These are phyloP conservation scores for Tipula lateralis DNA, from an alignment of 2,888 invertebrate genomes.

Conservation along the genomic window DNA sequence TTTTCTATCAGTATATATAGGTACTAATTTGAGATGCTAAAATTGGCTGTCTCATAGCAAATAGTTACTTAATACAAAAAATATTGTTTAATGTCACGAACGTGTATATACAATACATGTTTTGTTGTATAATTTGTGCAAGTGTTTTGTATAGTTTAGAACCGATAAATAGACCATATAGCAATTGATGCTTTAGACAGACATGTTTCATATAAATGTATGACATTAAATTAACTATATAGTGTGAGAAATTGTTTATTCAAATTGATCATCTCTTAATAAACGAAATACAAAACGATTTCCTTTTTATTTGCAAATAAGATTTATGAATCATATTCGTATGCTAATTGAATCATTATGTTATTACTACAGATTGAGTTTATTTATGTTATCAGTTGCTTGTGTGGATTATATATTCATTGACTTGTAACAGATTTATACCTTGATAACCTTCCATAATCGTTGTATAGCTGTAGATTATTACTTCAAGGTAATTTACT, in stretches of 20 bases:
- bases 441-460: neutral
- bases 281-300: neutral
- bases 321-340: neutral
- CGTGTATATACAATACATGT: neutral
- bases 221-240: neutral
- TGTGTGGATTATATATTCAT: neutral
- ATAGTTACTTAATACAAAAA: no score
- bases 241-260: neutral
- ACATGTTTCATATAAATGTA: neutral
- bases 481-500: neutral
- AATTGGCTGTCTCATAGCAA: no score
- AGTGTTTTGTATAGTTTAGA: neutral
- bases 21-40: no score
- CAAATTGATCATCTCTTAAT: neutral
- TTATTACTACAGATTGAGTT: neutral
- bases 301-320: neutral
- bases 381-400: neutral
- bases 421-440: neutral
- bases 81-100: neutral
- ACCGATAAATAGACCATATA: neutral
- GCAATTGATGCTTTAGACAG: neutral
- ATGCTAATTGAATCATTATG: neutral
- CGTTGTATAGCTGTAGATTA: neutral
- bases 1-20: no score
- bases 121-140: neutral